A percentile compares a stretch with the other conserved stretches of the same genome.
These are phyloP conservation scores for Macquaria ambigua DNA, from an alignment of 2,113 vertebrate species.

Conservation along the genomic window DNA sequence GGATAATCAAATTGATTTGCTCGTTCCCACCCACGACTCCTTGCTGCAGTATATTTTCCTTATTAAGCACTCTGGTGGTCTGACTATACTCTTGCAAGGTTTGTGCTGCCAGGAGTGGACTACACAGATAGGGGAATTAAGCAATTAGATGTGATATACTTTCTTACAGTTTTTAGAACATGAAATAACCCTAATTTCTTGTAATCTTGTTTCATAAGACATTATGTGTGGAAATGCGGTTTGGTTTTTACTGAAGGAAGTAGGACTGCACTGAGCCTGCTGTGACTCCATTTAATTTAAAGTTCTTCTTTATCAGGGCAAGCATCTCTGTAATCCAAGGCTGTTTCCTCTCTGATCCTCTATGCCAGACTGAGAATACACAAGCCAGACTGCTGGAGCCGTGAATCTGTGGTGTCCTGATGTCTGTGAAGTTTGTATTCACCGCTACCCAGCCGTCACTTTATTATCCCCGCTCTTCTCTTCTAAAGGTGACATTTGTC, in stretches of 20 bases:
- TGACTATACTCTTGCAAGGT: not conserved
- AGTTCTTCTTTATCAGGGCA: conserved; percentile 42
- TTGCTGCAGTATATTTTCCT: conserved; percentile 50
- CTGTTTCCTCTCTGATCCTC: conserved; percentile 60
- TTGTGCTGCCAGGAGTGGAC: conserved; percentile 8
- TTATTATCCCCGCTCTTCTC: conserved; percentile 42
- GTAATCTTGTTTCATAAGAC: conserved; percentile 25
- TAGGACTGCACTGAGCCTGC: not conserved
- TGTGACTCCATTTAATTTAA: conserved; percentile 57
- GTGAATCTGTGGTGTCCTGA: conserved; percentile 23
- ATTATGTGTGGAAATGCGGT: not conserved
- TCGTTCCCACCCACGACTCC: conserved; percentile 46
- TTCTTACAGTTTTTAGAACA: not conserved
- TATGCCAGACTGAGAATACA: conserved; percentile 46
- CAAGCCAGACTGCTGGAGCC: conserved; percentile 16
- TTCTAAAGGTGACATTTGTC: conserved; percentile 71
- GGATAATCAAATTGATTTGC: conserved; percentile 55
- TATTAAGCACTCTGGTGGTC: conserved; percentile 50
- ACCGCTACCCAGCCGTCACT: conserved; percentile 23
- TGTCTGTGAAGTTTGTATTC: conserved; percentile 47
- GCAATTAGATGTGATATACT: not conserved
- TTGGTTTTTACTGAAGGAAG: conserved; percentile 5
- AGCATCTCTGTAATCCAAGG: conserved; percentile 65
- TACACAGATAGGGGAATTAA: not conserved
- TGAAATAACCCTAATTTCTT: conserved; percentile 1